Evolutionary conservation across 2,797 vertebrate genomes (phyloP).

Genomic region (Phataginus tricuspis): DNA sequence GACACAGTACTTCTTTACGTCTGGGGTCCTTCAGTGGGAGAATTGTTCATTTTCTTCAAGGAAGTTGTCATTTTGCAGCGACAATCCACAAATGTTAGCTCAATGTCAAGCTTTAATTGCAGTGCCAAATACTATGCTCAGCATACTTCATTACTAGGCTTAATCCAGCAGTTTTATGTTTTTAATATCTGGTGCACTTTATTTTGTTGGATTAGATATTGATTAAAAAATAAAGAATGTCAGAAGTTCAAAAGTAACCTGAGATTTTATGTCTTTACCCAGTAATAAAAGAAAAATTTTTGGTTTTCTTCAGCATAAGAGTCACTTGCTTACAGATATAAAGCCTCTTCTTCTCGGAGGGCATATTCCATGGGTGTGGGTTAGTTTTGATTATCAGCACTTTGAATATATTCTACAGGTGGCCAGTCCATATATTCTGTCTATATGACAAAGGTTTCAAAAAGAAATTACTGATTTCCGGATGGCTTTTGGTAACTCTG

Average conservation of each 20-base stretch:
- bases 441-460: not conserved
- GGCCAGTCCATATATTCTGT: not conserved
- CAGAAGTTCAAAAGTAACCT: not conserved
- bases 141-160: not conserved
- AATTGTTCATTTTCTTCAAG: not conserved
- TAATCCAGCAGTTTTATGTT: not conserved
- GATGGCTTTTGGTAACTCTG: not conserved
- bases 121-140: not conserved
- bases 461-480: not conserved
- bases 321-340: not conserved
- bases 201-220: slow-evolving; percentile 27
- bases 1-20: not conserved
- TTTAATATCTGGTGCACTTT: not conserved
- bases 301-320: not conserved
- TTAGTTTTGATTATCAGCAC: not conserved
- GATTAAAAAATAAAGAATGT: not conserved
- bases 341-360: not conserved
- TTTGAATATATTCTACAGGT: not conserved
- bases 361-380: not conserved
- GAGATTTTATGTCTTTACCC: not conserved
- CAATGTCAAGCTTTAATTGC: not conserved
- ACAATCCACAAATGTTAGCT: not conserved
- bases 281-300: not conserved
- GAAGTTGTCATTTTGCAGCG: not conserved
- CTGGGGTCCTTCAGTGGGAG: not conserved